Base-by-base conservation (phyloP, 64 coral and sea anemone genomes). In the Hydrozoanthus tunicans region DNA sequence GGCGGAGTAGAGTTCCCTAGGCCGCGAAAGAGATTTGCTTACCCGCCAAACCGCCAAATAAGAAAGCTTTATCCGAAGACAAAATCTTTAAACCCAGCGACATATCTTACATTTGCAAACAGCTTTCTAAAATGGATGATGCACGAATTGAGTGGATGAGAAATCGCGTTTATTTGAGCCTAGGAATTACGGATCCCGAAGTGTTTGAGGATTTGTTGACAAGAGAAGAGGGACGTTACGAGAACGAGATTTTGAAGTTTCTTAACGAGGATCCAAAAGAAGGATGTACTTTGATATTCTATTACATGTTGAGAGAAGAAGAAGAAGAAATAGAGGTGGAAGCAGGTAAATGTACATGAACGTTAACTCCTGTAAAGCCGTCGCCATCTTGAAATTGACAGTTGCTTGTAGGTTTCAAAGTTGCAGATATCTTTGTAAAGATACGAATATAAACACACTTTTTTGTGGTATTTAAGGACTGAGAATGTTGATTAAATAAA, bases 131-230 rank as follows among this genome's bases (percentile, higher is more conserved):
- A 25, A 99, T 99, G 97, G 97, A 99, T 79, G 97, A 99, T 75
- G 88, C 92, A 69, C 88, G 97, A 6, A 99, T 99, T 90, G 97
- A 99, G 78, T 99, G 97, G 97, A 92, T 99, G 80, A 86, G 94
- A 94, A 96, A 94, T 64, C 91, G 92, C 76, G 80, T 99, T 24
- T 99, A 99, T 74, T 89, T 93, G 58, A 91, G 94, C 6, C 83
- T 99, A 9, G 97, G 94, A 79, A 99, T 99, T 74, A 84, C 92
- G 3, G 97, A 99, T 67, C 89, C 92, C 12, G 97, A 99, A 66
- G 97, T 99, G 64, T 99, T 99, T 90, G 97, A 99, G 58, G 97
- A 99, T 81, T 93, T 99, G 82, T 79, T 99, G 70, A 92, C 92
- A 24, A 86, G 97, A 90, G 97, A 99, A 75, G 97, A 99, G n/a